These are phyloP conservation scores for Canis aureus DNA, from an alignment of 2,113 vertebrate genomes.

Conservation along the genomic window DNA sequence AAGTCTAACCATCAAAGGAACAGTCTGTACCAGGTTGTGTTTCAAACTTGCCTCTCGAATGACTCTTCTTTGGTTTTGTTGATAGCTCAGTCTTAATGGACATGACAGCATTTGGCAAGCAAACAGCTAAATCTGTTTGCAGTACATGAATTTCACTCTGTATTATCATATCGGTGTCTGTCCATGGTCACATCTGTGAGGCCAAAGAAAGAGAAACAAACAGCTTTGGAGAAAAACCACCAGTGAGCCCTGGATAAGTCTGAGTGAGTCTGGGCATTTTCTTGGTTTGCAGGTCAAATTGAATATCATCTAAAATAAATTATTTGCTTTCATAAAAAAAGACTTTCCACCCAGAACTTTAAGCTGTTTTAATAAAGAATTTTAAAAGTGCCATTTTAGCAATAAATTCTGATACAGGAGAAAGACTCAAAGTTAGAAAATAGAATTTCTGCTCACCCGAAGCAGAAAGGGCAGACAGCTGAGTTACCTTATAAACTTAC, in stretches of 20 bases:
- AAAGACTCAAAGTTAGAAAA: conserved; percentile 51
- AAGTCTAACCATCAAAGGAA: neutral
- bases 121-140: neutral
- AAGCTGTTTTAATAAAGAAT: conserved; percentile 44
- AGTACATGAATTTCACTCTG: neutral
- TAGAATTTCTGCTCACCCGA: neutral
- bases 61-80: conserved; percentile 16
- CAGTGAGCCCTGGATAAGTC: neutral
- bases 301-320: conserved; percentile 38
- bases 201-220: neutral
- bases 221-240: neutral
- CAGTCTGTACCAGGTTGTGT: conserved; percentile 24
- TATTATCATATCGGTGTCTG: neutral
- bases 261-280: neutral
- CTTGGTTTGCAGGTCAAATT: conserved; percentile 29
- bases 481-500: neutral
- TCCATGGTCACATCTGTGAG: neutral
- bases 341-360: conserved; percentile 42
- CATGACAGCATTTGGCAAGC: neutral
- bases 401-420: neutral
- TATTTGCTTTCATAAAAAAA: neutral
- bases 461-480: neutral
- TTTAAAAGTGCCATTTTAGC: neutral
- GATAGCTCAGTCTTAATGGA: conserved; percentile 53
- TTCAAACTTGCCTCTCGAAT: conserved; percentile 40